These are phyloP conservation scores for Drosophila elegans DNA, from an alignment of 1,140 invertebrate genomes.

Conservation along the genomic window DNA sequence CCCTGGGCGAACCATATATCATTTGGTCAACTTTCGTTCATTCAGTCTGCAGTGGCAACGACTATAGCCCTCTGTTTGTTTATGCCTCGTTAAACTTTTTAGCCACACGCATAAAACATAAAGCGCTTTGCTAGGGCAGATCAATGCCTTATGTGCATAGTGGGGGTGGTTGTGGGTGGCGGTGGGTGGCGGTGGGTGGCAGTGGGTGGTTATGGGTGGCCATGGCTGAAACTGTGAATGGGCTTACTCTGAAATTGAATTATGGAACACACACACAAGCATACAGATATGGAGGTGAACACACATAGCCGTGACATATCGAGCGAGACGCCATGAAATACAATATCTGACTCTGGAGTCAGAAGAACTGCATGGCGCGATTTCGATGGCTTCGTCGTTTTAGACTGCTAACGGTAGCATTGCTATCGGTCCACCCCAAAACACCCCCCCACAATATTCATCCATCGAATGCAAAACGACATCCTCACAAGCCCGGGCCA, in stretches of 20 bases:
- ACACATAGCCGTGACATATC: slow-evolving; percentile 63
- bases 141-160: slow-evolving; percentile 63
- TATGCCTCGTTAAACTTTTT: slow-evolving; percentile 81
- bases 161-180: background rate
- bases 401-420: slow-evolving; percentile 62
- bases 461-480: slow-evolving; percentile 44
- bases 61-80: slow-evolving; percentile 75
- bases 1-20: slow-evolving; percentile 25
- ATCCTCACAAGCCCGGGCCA: slow-evolving; percentile 34
- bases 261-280: slow-evolving; percentile 50
- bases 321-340: slow-evolving; percentile 78
- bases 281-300: background rate
- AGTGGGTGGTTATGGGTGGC: background rate
- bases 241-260: slow-evolving; percentile 72
- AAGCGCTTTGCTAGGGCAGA: slow-evolving; percentile 62
- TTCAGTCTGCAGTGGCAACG: slow-evolving; percentile 54
- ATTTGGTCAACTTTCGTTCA: slow-evolving; percentile 50
- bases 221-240: slow-evolving; percentile 30
- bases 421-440: slow-evolving; percentile 1
- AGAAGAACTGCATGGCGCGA: slow-evolving; percentile 68
- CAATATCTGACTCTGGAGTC: slow-evolving; percentile 71
- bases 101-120: slow-evolving; percentile 69
- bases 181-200: background rate
- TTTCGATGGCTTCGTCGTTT: slow-evolving; percentile 61
- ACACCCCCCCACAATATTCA: slow-evolving; percentile 1